Base-by-base conservation (phyloP, 1,140 invertebrate species). In the honey bee (Apis mellifera) region DNA sequence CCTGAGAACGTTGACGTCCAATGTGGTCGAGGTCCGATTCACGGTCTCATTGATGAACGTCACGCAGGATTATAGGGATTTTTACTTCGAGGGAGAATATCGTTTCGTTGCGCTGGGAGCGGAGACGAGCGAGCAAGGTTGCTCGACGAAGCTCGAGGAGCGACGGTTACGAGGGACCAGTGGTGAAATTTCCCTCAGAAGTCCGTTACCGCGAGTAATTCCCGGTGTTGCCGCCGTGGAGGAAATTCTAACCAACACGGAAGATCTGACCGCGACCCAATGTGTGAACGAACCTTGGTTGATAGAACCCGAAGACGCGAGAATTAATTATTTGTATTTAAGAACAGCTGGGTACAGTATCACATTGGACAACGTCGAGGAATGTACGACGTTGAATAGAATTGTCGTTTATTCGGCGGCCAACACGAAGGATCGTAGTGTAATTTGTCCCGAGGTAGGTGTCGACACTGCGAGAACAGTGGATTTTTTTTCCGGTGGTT, bases 1-100 rank as follows among this genome's bases (percentile, higher is more conserved):
- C 59, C 85, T 95, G 54, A 95, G 95, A 64, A 96, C 95, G 32
- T 93, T 97, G 74, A 96, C 96, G 2, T 96, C 96, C 2, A 95
- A 95, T 62, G 95, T 95, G 73, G 95, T 97, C 3, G 96, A 97
- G 90, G 94, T 97, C 1, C 96, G 95, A 86, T 97, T 98, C 90
- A 95, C 95, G 0, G 95, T 97, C 4, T 96, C 95, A 1, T 95
- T 96, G 86, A 98, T 98, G 97, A 97, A 97, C 91, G 96, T 97
- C 50, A 96, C 96, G 15, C 96, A 98, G 91, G 97, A 98, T 93
- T 97, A 97, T 86, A 95, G 95, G 60, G 96, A 97, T 92, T 97
- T 97, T 92, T 95, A 95, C 86, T 98, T 98, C 92, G 97, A 97
- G 89, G 97, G 96, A 0, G 95, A 96, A 86, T 97, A 96, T 89